phyloP scores from a whole-genome alignment of 2,888 invertebrate genomes.

The Reticulitermes lucifugus region DNA sequence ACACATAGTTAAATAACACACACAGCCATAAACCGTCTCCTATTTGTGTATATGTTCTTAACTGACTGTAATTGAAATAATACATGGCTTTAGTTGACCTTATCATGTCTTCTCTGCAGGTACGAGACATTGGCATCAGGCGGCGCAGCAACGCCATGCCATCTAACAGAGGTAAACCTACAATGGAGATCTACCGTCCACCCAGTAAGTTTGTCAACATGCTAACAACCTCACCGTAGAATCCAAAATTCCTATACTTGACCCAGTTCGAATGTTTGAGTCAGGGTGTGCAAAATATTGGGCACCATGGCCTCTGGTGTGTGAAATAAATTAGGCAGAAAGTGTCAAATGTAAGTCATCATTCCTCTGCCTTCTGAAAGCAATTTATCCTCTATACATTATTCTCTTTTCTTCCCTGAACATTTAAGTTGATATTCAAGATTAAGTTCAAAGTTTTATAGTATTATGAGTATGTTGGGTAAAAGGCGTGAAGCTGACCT shows the following conservation, averaged over 20 bases:
- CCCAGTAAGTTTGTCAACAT: slow-evolving; percentile 74
- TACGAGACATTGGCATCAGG: slow-evolving; percentile 11
- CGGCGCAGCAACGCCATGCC: slow-evolving; percentile 44
- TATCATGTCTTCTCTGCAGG: not conserved
- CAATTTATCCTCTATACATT: not conserved
- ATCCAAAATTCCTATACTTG: not conserved
- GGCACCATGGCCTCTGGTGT: not conserved
- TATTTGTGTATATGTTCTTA: too few relatives aligned
- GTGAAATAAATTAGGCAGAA: not conserved
- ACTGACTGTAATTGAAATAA: too few relatives aligned
- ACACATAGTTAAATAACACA: too few relatives aligned
- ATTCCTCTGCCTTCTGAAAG: not conserved
- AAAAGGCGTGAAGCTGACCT: too few relatives aligned
- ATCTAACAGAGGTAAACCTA: slow-evolving; percentile 76
- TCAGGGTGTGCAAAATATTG: not conserved
- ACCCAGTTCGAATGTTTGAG: not conserved
- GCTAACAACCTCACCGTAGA: slow-evolving; percentile 1
- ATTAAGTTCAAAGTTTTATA: not conserved
- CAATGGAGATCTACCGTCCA: slow-evolving; percentile 89
- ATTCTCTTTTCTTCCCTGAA: not conserved
- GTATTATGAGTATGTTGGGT: not conserved
- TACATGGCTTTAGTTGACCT: too few relatives aligned
- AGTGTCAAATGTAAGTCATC: not conserved
- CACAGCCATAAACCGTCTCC: too few relatives aligned
- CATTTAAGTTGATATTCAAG: not conserved